These are phyloP conservation scores for Cosmia pyralina DNA, from an alignment of 2,888 invertebrate species.

Conservation along the genomic window DNA sequence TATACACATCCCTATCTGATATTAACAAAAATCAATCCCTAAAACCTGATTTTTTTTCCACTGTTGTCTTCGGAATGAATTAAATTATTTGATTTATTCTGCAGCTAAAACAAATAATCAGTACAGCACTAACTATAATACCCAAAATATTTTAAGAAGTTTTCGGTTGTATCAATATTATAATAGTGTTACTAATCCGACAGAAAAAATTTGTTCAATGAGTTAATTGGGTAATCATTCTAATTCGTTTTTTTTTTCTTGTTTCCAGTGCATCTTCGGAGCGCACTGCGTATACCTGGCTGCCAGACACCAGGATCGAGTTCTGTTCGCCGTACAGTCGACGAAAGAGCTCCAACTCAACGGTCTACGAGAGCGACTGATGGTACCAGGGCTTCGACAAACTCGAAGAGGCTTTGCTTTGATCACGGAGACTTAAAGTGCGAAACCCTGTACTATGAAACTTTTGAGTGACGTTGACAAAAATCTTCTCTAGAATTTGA, in stretches of 20 bases:
- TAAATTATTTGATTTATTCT: neutral
- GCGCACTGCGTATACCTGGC: conserved; percentile 90
- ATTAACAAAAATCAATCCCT: neutral
- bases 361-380: conserved; percentile 89
- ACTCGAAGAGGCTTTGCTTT: conserved; percentile 86
- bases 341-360: conserved; percentile 86
- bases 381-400: conserved; percentile 83
- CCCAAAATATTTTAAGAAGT: neutral
- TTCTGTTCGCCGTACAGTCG: conserved; percentile 85
- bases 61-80: too few relatives aligned
- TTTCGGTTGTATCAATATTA: neutral
- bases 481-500: conserved; percentile 49
- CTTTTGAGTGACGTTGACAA: conserved; percentile 60
- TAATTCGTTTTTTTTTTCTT: conserved; percentile 58
- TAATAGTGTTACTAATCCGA: too few relatives aligned
- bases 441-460: conserved; percentile 59
- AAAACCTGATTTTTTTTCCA: neutral
- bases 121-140: neutral
- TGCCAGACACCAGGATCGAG: conserved; percentile 88
- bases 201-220: neutral
- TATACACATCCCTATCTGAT: neutral
- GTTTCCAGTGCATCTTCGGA: conserved; percentile 88
- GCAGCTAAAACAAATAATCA: neutral
- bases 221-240: neutral
- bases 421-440: conserved; percentile 75